Conservation (phyloP, 2,797 vertebrate genomes). For the Rhincodon typus region DNA sequence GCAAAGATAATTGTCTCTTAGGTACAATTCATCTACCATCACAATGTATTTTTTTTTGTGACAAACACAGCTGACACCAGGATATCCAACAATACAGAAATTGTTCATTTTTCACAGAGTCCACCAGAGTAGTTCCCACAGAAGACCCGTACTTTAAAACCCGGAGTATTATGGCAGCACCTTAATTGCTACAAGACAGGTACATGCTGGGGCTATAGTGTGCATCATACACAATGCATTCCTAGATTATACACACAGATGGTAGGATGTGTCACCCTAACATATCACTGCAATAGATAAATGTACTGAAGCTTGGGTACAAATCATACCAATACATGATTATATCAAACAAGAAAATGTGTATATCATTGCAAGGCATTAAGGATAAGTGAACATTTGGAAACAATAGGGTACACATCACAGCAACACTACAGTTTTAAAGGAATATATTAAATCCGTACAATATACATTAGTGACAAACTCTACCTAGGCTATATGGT, state of each 20-base stretch:
- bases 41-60: not conserved
- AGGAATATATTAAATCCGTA: not conserved
- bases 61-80: not conserved
- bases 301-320: not conserved
- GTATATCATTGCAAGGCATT: not conserved
- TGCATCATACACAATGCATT: not conserved
- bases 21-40: not conserved
- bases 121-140: not conserved
- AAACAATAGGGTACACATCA: not conserved
- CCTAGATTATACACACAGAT: not conserved
- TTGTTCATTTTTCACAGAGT: not conserved
- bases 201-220: not conserved
- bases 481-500: not conserved
- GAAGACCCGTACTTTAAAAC: not conserved
- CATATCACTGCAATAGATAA: not conserved
- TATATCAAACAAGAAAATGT: not conserved
- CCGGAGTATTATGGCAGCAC: not conserved
- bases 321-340: not conserved
- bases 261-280: not conserved
- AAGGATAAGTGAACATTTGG: not conserved
- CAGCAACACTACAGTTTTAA: not conserved
- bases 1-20: not conserved
- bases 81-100: not conserved
- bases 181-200: not conserved
- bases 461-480: not conserved